Conservation (phyloP, 2,797 vertebrate species). For the Melanotaenia parkinsoni region DNA sequence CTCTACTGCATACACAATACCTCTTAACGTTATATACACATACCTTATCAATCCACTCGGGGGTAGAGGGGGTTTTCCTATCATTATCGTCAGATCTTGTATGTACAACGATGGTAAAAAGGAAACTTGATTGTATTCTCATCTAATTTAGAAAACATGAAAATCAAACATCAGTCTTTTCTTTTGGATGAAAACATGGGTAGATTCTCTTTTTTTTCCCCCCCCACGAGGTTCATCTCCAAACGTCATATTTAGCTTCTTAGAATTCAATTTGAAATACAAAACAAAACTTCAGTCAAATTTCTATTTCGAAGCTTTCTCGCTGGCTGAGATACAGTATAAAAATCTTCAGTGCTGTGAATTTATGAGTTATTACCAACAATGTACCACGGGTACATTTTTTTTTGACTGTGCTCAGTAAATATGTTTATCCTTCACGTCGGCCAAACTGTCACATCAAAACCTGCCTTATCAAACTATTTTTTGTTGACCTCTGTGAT, state of each 20-base stretch:
- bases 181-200: slow-evolving; percentile 79
- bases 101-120: slow-evolving; percentile 88
- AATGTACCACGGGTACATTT: slow-evolving; percentile 83
- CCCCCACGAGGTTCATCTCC: slow-evolving; percentile 59
- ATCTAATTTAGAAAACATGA: slow-evolving; percentile 88
- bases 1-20: slow-evolving; percentile 99
- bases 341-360: slow-evolving; percentile 91
- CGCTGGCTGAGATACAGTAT: slow-evolving; percentile 95
- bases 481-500: slow-evolving; percentile 69
- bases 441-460: slow-evolving; percentile 76
- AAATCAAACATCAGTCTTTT: slow-evolving; percentile 82
- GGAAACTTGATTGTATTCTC: slow-evolving; percentile 89
- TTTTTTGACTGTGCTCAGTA: slow-evolving; percentile 90
- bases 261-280: slow-evolving; percentile 82
- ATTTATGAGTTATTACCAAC: slow-evolving; percentile 82
- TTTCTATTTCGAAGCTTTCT: slow-evolving; percentile 87
- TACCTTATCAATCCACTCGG: slow-evolving; percentile 76
- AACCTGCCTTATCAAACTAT: slow-evolving; percentile 67
- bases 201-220: slow-evolving; percentile 67
- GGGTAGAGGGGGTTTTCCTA: slow-evolving; percentile 73
- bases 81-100: slow-evolving; percentile 77
- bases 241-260: slow-evolving; percentile 61
- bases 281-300: slow-evolving; percentile 82
- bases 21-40: slow-evolving; percentile 98
- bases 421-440: slow-evolving; percentile 83